Base-by-base conservation (phyloP, 2,888 invertebrate genomes). In the Eristalis intricaria region DNA sequence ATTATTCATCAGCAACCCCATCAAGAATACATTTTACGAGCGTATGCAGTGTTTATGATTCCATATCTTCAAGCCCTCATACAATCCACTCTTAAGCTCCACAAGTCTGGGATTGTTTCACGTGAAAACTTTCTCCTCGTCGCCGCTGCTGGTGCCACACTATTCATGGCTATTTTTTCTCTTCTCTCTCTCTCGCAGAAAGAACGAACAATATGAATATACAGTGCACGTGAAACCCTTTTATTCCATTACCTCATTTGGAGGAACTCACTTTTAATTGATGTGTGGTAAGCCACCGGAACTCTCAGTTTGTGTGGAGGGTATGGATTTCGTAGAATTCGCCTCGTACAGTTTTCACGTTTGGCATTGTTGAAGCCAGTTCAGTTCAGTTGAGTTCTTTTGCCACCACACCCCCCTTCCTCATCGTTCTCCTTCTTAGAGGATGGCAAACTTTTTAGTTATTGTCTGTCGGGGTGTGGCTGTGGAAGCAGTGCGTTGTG, bases 211-310 rank as follows among this genome's bases (percentile, higher is more conserved):
- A 8, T n/a, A 15, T 2, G 8, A 19, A 10, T 50, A 19, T 50
- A 19, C 19, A 32, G 32, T 32, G 50, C 19, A 50, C 19, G 50
- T 50, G 65, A 40, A 38, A 76, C 70, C 73, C 64, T 83, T 75
- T 83, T 88, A 80, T 84, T 84, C 80, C 77, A 77, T 88, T 87
- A 78, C 61, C 77, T 83, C 65, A 87, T 87, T 79, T 73, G 71
- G 74, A 32, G 60, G 76, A 79, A 83, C 71, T 83, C 79, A 80
- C 83, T 87, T 84, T 83, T 87, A 83, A 87, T 87, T 87, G 83
- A 87, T 87, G 75, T 87, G 70, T 82, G 83, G 78, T 61, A 32
- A 7, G 43, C 78, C 82, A 77, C 68, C 64, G 73, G 73, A 77
- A 85, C 69, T 73, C 58, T 76, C 56, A 63, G 69, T 66, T 13